Percentiles rank a stretch among this genome's conserved stretches.
These are phyloP conservation scores for Rhinophrynus dorsalis DNA, from an alignment of 2,797 vertebrate genomes.

Conservation along the genomic window DNA sequence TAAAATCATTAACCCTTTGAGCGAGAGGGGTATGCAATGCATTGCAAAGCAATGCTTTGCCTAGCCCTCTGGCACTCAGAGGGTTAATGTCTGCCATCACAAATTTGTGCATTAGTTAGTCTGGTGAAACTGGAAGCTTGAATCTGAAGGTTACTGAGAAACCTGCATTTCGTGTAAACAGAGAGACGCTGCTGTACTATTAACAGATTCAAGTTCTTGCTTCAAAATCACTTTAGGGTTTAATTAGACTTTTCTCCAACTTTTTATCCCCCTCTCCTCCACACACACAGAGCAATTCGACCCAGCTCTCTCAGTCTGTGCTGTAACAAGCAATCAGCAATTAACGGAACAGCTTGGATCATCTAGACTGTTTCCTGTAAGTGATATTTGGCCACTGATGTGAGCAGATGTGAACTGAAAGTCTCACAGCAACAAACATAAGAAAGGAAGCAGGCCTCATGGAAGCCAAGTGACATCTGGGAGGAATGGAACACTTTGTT, in stretches of 20 bases:
- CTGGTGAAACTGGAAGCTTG: no score
- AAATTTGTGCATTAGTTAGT: no score
- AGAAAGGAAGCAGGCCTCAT: background rate
- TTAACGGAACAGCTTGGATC: conserved; percentile 29
- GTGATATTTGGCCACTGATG: conserved; percentile 16
- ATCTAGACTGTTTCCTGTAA: conserved; percentile 1
- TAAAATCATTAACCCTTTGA: no score
- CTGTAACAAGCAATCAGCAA: conserved; percentile 1
- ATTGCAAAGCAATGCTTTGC: no score
- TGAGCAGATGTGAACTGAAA: conserved; percentile 26
- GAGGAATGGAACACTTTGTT: conserved; percentile 10
- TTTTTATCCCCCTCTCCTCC: background rate
- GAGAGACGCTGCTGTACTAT: background rate
- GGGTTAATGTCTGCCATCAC: no score
- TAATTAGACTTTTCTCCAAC: background rate
- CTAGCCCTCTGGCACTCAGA: no score
- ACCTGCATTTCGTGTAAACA: background rate
- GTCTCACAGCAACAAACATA: conserved; percentile 14
- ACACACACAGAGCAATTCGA: background rate
- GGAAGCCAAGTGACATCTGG: conserved; percentile 24
- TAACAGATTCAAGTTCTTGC: background rate
- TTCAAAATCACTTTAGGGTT: background rate
- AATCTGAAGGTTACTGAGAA: background rate
- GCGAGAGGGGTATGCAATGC: no score
- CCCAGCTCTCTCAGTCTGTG: background rate